Evolutionary conservation across 2,888 invertebrate species (phyloP).

Genomic region (Ennomos fuscantarius): DNA sequence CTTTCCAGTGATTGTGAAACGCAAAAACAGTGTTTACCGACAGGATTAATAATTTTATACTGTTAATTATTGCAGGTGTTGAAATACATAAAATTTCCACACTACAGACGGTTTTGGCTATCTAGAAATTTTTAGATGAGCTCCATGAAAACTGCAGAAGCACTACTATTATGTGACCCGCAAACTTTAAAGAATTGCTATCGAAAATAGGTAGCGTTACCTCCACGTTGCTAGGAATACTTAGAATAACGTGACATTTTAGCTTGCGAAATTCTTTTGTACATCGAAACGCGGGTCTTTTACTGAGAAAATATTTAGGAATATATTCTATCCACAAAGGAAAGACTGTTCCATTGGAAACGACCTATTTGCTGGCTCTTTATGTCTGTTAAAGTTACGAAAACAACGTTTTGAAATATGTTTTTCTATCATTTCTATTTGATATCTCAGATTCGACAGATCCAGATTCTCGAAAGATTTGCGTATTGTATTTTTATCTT

Average conservation of each 20-base stretch:
- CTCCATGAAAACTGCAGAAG: background rate
- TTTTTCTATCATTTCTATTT: too few relatives aligned
- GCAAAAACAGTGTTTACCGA: too few relatives aligned
- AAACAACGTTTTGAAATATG: conserved; percentile 2
- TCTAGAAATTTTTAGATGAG: too few relatives aligned
- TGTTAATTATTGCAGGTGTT: too few relatives aligned
- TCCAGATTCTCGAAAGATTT: too few relatives aligned
- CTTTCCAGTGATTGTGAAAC: too few relatives aligned
- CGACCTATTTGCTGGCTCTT: conserved; percentile 13
- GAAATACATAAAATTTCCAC: too few relatives aligned
- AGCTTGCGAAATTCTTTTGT: conserved; percentile 23
- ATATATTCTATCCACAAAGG: conserved; percentile 31
- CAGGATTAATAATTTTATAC: too few relatives aligned
- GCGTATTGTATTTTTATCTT: too few relatives aligned
- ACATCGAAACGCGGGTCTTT: conserved; percentile 23
- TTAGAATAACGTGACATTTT: conserved; percentile 3
- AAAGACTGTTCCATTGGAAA: conserved; percentile 17
- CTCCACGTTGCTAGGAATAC: conserved; percentile 13
- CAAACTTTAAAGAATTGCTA: conserved; percentile 15
- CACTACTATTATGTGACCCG: background rate
- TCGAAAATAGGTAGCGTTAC: background rate
- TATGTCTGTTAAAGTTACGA: conserved; percentile 2
- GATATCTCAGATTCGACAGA: too few relatives aligned
- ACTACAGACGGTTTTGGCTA: too few relatives aligned
- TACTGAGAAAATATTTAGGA: conserved; percentile 29